Base-by-base conservation (phyloP, 1,140 invertebrate genomes). In the Amphibalanus amphitrite region DNA sequence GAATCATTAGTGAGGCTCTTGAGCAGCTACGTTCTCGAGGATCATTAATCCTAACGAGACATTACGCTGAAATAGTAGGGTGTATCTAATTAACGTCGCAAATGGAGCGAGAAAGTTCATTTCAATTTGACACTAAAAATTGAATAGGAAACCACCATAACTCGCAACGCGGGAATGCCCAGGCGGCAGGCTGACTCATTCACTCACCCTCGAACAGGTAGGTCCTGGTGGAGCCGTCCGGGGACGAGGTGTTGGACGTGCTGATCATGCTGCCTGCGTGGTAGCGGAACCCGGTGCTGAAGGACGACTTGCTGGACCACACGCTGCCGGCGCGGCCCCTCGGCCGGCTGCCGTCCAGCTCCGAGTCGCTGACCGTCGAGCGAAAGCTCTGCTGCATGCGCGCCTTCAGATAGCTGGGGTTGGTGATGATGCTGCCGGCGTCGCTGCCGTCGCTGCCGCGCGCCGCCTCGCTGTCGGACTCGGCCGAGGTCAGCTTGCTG, bases 281-380 rank as follows among this genome's bases (percentile, higher is more conserved):
- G 77, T 95, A 95, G 4, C 92, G 84, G 76, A 93, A 92, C 25
- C 91, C 91, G 30, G 89, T 88, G 76, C 89, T 93, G 29, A 95
- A 78, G 0, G 91, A 92, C 33, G 92, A 94, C 81, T 96, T 96
- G 72, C 89, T 92, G 4, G 93, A 96, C 88, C 92, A 95, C 68
- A 93, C 87, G 78, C 91, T 94, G 0, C 89, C 87, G n/a, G 89
- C 89, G 69, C 73, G 71, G 70, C 76, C 73, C 25, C 72, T 74
- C 20, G 74, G 74, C 29, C 71, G 38, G 69, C 70, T 71, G 69
- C 74, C 73, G 29, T 76, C 75, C 28, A 75, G 47, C 69, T 76
- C 76, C 13, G 74, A 75, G 67, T 76, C 76, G 17, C 74, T 75
- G 28, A 77, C 73, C 20, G 74, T 76, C 26, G 75, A 74, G 29